Conservation (phyloP, 2,888 invertebrate species). For the Xiphydria camelus region DNA sequence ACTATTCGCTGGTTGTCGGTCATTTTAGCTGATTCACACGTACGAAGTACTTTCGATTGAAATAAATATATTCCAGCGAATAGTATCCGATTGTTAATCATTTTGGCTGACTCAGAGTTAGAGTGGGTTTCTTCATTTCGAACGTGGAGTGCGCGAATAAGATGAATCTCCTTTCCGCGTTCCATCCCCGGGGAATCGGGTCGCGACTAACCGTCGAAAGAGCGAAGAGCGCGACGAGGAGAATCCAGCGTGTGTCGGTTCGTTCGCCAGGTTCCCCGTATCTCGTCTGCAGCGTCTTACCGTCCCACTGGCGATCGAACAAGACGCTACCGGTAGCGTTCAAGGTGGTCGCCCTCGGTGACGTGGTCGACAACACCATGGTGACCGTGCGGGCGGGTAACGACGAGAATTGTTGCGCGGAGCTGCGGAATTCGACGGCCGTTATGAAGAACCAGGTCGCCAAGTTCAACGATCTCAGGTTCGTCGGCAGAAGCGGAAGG, state of each 20-base stretch:
- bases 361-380: conserved; percentile 93
- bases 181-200: conserved; percentile 1
- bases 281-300: conserved; percentile 92
- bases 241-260: too few relatives aligned
- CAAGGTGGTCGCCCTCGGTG: conserved; percentile 93
- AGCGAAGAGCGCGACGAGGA: too few relatives aligned
- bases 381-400: conserved; percentile 96
- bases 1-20: too few relatives aligned
- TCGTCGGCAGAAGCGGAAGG: conserved; percentile 97
- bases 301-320: conserved; percentile 97
- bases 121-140: too few relatives aligned
- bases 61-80: too few relatives aligned
- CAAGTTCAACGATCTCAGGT: conserved; percentile 97
- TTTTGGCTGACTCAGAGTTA: too few relatives aligned
- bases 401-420: conserved; percentile 97
- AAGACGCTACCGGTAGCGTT: conserved; percentile 97
- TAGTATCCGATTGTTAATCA: too few relatives aligned
- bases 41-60: too few relatives aligned
- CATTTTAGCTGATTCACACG: too few relatives aligned
- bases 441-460: conserved; percentile 99
- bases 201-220: conserved; percentile 1
- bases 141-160: too few relatives aligned
- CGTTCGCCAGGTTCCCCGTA: conserved; percentile 75
- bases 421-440: conserved; percentile 91
- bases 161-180: too few relatives aligned